Conservation (phyloP, 1,140 invertebrate species). For the Drosophila aff. region DNA sequence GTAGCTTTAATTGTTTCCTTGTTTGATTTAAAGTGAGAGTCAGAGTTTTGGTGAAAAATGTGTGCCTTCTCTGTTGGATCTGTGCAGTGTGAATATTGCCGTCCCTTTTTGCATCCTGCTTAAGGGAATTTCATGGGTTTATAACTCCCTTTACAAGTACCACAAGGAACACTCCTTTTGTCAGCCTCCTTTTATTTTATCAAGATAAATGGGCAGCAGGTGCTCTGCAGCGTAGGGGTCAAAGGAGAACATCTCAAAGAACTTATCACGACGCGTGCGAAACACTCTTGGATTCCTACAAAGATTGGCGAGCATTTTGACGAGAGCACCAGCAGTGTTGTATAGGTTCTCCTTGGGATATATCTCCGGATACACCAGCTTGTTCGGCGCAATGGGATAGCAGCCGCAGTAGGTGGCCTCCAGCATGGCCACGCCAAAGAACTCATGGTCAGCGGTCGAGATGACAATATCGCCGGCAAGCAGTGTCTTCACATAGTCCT, state of each 20-base stretch:
- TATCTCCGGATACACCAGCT: constrained; percentile 91
- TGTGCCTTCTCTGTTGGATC: background rate
- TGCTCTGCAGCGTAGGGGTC: constrained; percentile 74
- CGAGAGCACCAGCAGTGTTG: constrained; percentile 86
- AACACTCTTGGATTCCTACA: constrained; percentile 84
- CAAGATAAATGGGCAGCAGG: constrained; percentile 75
- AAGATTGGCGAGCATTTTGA: constrained; percentile 86
- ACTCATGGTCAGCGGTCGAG: constrained; percentile 91
- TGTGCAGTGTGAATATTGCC: background rate
- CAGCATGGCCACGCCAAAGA: constrained; percentile 91
- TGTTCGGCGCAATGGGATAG: constrained; percentile 89
- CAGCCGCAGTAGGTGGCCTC: constrained; percentile 90
- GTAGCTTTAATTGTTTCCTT: background rate
- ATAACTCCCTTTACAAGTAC: background rate
- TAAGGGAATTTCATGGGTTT: background rate
- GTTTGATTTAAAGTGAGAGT: too few relatives aligned
- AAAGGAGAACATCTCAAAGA: constrained; percentile 78
- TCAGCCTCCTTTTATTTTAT: constrained; percentile 48
- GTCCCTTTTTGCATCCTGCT: background rate
- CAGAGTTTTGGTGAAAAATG: background rate
- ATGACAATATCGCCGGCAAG: constrained; percentile 88
- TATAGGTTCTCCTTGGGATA: constrained; percentile 89
- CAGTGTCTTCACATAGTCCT: constrained; percentile 88
- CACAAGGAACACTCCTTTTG: background rate
- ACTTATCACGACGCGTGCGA: constrained; percentile 74